Evolutionary conservation across 92 coral and sea anemone species (phyloP).

Genomic region (Zoanthus sansibaricus): DNA sequence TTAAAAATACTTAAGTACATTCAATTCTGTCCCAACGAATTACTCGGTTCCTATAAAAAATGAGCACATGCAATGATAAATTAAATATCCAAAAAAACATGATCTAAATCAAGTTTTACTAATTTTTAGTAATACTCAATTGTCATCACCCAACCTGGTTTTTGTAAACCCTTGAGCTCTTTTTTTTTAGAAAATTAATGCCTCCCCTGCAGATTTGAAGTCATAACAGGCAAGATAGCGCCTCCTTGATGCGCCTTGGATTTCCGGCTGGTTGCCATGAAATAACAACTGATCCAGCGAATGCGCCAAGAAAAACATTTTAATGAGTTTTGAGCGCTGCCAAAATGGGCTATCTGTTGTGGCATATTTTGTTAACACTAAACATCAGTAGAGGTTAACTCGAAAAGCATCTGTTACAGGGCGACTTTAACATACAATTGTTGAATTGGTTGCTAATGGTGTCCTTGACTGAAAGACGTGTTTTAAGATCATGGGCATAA

Average conservation of each 20-base stretch:
- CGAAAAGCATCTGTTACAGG: constrained; percentile 1
- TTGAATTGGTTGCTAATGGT: constrained; percentile 24
- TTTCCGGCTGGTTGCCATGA: neutral
- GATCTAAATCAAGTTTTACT: too few species aligned
- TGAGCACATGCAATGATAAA: too few species aligned
- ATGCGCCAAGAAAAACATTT: constrained; percentile 4
- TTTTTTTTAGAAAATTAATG: neutral
- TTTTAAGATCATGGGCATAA: neutral
- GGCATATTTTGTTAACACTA: constrained; percentile 34
- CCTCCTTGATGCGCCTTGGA: neutral
- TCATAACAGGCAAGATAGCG: neutral
- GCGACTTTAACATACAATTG: constrained; percentile 23
- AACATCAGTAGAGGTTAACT: neutral
- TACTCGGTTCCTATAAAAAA: too few species aligned
- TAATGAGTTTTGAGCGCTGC: neutral
- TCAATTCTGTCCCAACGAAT: too few species aligned
- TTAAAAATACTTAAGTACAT: too few species aligned
- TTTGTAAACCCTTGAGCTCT: neutral
- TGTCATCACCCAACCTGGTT: neutral
- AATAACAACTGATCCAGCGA: neutral
- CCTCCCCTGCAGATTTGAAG: neutral
- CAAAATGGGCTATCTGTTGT: neutral
- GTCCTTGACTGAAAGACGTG: constrained; percentile 24
- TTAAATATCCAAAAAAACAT: too few species aligned
- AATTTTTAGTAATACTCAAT: too few species aligned